Evolutionary conservation across 2,888 invertebrate species (phyloP).

Genomic region (Terebella lapidaria): DNA sequence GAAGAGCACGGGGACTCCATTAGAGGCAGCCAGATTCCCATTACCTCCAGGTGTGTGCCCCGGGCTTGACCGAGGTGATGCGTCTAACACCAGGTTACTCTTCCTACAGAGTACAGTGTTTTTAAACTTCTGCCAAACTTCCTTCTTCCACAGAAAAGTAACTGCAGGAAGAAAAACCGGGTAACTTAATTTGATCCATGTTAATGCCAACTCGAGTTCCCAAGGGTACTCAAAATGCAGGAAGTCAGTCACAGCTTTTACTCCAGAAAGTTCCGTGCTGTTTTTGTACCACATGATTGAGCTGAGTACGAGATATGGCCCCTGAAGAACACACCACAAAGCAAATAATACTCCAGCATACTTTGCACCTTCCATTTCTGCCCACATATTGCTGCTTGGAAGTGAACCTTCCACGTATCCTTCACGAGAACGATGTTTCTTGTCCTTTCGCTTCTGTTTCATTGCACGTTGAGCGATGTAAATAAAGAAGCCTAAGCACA

Average conservation of each 20-base stretch:
- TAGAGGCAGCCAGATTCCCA: not conserved
- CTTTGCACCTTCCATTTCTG: conserved; percentile 30
- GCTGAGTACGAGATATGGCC: conserved; percentile 31
- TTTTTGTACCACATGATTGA: conserved; percentile 15
- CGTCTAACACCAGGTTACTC: conserved; percentile 38
- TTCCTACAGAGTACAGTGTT: conserved; percentile 39
- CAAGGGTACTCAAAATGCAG: conserved; percentile 30
- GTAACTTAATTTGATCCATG: conserved; percentile 42
- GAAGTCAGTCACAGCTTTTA: conserved; percentile 4
- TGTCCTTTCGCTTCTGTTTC: conserved; percentile 26
- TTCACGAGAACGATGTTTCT: conserved; percentile 28
- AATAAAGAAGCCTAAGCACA: conserved; percentile 31
- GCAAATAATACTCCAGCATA: conserved; percentile 31
- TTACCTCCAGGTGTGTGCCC: not conserved
- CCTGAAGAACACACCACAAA: conserved; percentile 35
- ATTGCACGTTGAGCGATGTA: conserved; percentile 28
- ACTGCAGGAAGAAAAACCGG: conserved; percentile 35
- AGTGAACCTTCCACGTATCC: conserved; percentile 12
- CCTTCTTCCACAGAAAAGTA: conserved; percentile 37
- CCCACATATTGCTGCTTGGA: conserved; percentile 25
- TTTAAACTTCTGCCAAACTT: conserved; percentile 40
- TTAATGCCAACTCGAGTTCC: conserved; percentile 35
- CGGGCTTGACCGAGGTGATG: conserved; percentile 12
- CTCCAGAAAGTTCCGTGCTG: conserved; percentile 9
- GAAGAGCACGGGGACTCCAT: conserved; percentile 37